Evolutionary conservation across 2,113 vertebrate species (phyloP), one percentile per base, ranked within the genome.

Genomic region (Loxodonta africana): DNA sequence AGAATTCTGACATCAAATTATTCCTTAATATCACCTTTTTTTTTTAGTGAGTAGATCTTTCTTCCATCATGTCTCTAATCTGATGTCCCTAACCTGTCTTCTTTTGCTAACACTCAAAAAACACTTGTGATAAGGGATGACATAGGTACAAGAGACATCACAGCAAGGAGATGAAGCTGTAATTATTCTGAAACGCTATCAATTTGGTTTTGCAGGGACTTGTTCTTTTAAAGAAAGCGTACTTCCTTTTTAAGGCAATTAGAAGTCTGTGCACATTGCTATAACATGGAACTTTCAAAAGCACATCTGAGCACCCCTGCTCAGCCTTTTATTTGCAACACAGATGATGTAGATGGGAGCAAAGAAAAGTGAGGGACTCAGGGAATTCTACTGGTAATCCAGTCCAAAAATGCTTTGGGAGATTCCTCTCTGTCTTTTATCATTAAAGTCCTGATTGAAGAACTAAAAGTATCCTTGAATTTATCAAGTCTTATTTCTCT

Each of bases 141-240:
- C 17, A 2, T 95, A 88, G 53, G 26, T 77, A 33, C 33, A 93
- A 95, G 84, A 96, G 44, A 33, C 3, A 0, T 84, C 93, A 76
- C n/a, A 65, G 60, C 6, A 73, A 83, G 63, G 60, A 89, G 48
- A 91, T 74, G 76, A 83, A 90, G 26, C 90, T 90, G 41, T 85
- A 96, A 98, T 97, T 96, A 94, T 88, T 91, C 28, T 76, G n/a
- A 57, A 94, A 6, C 48, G 23, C 44, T 95, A 87, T 92, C 89
- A 83, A n/a, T 92, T 94, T 89, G 62, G 37, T 46, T 69, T 95
- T 91, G 37, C 37, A 77, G 8, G 76, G 65, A 87, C n/a, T 82
- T 93, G 11, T 18, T 91, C 37, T 65, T 63, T 69, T 18, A 82
- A 63, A 51, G 26, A 85, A 25, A 44, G 18, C 60, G 8, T 26